Evolutionary conservation across 2,113 vertebrate genomes (phyloP).

Genomic region (Catharus bicknelli): DNA sequence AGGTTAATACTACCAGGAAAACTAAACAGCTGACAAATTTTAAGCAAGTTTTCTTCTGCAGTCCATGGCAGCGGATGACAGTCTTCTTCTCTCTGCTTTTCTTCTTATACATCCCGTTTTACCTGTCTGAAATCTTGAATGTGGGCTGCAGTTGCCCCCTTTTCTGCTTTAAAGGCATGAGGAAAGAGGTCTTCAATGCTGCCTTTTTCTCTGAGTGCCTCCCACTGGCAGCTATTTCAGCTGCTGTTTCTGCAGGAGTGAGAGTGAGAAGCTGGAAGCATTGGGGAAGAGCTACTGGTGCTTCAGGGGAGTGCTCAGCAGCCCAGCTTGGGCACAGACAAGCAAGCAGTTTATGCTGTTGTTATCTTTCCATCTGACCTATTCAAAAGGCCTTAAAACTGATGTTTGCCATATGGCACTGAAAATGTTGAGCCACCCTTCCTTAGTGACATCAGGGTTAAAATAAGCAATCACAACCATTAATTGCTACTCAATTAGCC

Average conservation of each 20-base stretch:
- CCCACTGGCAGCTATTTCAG: not conserved
- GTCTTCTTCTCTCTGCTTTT: not conserved
- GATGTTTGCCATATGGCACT: not conserved
- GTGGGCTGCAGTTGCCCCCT: not conserved
- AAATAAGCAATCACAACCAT: not conserved
- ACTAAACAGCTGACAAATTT: not conserved
- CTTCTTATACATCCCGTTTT: not conserved
- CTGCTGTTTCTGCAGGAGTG: not conserved
- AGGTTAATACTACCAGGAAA: not conserved
- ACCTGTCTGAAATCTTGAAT: not conserved
- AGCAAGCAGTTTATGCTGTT: not conserved
- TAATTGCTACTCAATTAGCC: not conserved
- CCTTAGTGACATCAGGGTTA: not conserved
- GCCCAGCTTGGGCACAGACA: not conserved
- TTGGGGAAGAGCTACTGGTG: not conserved
- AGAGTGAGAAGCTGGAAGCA: not conserved
- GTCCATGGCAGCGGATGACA: accelerated
- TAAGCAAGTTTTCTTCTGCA: not conserved
- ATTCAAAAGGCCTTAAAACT: not conserved
- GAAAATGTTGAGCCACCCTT: not conserved
- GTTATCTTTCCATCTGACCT: not conserved
- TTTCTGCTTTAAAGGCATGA: not conserved
- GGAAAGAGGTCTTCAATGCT: not conserved
- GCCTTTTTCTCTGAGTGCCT: not conserved
- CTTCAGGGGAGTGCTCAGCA: not conserved